Conservation (phyloP, 1,140 invertebrate genomes). For the Drosophila ananassae region DNA sequence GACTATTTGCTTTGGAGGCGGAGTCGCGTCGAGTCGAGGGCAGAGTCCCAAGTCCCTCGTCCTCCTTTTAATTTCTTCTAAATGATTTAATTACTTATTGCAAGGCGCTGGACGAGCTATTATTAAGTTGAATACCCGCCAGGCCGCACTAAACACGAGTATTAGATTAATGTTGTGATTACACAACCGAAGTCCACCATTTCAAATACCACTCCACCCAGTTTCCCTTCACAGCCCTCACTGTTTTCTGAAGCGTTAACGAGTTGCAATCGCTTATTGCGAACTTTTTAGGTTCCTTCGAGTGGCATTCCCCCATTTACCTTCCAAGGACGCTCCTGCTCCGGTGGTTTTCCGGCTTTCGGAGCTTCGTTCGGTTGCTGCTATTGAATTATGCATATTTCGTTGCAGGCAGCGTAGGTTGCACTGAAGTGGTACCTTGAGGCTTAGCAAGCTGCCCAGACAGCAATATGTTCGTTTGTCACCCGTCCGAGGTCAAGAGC, state of each 20-base stretch:
- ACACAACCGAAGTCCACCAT: slow-evolving; percentile 5
- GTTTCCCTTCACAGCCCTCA: background rate
- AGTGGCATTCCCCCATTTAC: slow-evolving; percentile 8
- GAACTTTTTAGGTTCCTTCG: slow-evolving; percentile 42
- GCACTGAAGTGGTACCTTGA: slow-evolving; percentile 17
- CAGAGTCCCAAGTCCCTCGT: background rate
- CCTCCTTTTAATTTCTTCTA: slow-evolving; percentile 59
- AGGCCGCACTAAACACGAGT: slow-evolving; percentile 58
- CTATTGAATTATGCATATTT: slow-evolving; percentile 76
- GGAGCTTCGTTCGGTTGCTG: background rate
- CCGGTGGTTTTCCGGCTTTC: background rate
- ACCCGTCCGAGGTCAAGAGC: background rate
- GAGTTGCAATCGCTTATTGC: slow-evolving; percentile 61
- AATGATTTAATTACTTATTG: slow-evolving; percentile 73
- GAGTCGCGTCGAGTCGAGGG: background rate
- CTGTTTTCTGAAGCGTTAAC: slow-evolving; percentile 57
- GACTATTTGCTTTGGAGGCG: slow-evolving; percentile 36
- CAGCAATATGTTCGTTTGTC: slow-evolving; percentile 56
- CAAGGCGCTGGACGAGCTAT: slow-evolving; percentile 56
- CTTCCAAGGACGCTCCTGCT: slow-evolving; percentile 10
- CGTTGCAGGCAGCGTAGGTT: slow-evolving; percentile 45
- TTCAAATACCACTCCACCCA: background rate
- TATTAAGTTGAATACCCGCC: slow-evolving; percentile 60
- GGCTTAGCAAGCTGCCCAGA: slow-evolving; percentile 18
- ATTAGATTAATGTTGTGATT: slow-evolving; percentile 76